Evolutionary conservation across 2,797 vertebrate species (phyloP).

Genomic region (Sebastes itinus): DNA sequence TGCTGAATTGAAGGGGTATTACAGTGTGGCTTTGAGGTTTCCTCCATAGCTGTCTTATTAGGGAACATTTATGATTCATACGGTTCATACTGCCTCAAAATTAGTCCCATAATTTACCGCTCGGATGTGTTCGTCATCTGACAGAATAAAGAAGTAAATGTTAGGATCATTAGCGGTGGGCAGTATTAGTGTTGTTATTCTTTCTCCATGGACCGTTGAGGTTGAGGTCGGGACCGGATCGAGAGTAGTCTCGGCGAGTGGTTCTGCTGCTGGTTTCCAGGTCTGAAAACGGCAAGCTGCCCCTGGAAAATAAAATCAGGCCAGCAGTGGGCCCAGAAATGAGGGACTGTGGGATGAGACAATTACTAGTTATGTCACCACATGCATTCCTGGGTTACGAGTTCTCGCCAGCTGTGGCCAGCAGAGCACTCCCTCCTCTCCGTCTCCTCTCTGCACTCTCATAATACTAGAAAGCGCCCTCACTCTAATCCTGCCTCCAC

Average conservation of each 20-base stretch:
- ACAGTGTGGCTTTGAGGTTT: slow-evolving; percentile 65
- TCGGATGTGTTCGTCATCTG: slow-evolving; percentile 64
- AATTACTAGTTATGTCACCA: slow-evolving; percentile 82
- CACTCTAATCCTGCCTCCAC: slow-evolving; percentile 11
- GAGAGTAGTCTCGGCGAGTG: slow-evolving; percentile 50
- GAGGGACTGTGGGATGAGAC: slow-evolving; percentile 79
- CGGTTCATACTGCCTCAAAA: slow-evolving; percentile 57
- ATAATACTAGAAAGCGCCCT: slow-evolving; percentile 53
- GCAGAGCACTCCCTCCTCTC: slow-evolving; percentile 58
- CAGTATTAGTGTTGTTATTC: slow-evolving; percentile 74
- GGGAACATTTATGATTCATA: slow-evolving; percentile 70
- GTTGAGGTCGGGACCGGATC: slow-evolving; percentile 56
- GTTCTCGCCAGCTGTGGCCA: slow-evolving; percentile 75
- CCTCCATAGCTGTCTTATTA: slow-evolving; percentile 59
- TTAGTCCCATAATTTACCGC: slow-evolving; percentile 60
- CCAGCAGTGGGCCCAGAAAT: slow-evolving; percentile 67
- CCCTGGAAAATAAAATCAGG: slow-evolving; percentile 68
- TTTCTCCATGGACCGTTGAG: slow-evolving; percentile 47
- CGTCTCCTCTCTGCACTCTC: slow-evolving; percentile 45
- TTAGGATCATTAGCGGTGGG: slow-evolving; percentile 69
- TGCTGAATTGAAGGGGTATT: slow-evolving; percentile 39
- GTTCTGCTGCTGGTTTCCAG: slow-evolving; percentile 62
- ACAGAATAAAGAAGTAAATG: slow-evolving; percentile 56
- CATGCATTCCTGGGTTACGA: slow-evolving; percentile 80
- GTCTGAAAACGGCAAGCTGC: slow-evolving; percentile 66